These are phyloP conservation scores for Oedothorax gibbosus DNA, from an alignment of 1,140 invertebrate genomes.

Conservation along the genomic window DNA sequence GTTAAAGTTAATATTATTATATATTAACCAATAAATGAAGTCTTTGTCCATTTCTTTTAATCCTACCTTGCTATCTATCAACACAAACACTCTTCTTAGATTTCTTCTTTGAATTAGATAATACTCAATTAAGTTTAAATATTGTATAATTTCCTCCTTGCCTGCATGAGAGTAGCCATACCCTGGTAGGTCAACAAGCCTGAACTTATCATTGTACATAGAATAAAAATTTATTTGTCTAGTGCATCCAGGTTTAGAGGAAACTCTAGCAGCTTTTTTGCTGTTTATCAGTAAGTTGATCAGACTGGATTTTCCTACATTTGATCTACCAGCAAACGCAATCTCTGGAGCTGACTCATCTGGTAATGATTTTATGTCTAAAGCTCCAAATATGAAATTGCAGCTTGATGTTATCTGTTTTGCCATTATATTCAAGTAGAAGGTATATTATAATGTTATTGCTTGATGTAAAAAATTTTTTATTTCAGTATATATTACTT, in stretches of 20 bases:
- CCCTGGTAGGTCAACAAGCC: too few relatives aligned
- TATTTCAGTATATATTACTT: background rate
- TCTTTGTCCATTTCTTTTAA: background rate
- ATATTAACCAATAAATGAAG: constrained; percentile 1
- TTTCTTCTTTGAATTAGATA: constrained; percentile 1
- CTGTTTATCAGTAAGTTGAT: too few relatives aligned
- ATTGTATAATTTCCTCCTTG: background rate
- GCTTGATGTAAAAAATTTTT: background rate
- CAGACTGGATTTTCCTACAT: too few relatives aligned
- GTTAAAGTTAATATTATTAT: constrained; percentile 1
- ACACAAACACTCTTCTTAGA: background rate
- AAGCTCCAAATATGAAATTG: constrained; percentile 1
- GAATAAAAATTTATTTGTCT: too few relatives aligned
- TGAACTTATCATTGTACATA: too few relatives aligned
- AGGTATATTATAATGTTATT: background rate
- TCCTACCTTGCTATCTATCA: background rate
- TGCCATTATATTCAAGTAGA: background rate
- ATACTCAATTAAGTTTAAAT: constrained; percentile 4
- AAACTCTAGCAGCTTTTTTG: too few relatives aligned
- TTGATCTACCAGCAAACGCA: too few relatives aligned
- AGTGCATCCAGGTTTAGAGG: too few relatives aligned
- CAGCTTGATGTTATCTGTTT: background rate
- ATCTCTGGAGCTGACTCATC: too few relatives aligned
- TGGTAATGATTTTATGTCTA: too few relatives aligned
- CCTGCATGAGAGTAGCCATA: too few relatives aligned